phyloP scores from a whole-genome alignment of 2,797 vertebrate genomes.

The Peromyscus eremicus region DNA sequence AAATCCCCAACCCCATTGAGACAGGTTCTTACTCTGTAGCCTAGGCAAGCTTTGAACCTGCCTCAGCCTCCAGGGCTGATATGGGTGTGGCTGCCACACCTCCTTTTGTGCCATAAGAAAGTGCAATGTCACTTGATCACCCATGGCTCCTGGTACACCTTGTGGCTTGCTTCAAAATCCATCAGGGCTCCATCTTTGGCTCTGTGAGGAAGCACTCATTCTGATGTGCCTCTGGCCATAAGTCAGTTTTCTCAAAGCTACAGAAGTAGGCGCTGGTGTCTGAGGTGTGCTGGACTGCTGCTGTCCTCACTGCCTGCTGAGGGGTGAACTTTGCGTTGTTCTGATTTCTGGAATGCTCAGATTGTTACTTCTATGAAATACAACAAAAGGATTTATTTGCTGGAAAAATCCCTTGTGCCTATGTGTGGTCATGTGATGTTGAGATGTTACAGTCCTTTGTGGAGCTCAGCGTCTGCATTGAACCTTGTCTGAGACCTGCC shows the following conservation, averaged over 20 bases:
- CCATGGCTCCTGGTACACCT: not conserved
- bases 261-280: not conserved
- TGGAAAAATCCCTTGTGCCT: not conserved
- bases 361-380: not conserved
- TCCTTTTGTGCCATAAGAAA: not conserved
- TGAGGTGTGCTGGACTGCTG: not conserved
- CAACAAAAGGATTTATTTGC: not conserved
- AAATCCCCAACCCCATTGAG: no score
- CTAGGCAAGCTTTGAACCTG: not conserved
- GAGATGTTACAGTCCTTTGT: not conserved
- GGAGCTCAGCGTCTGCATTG: not conserved
- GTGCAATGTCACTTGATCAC: not conserved
- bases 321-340: not conserved
- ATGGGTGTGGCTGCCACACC: not conserved
- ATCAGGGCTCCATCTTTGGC: not conserved
- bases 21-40: not conserved
- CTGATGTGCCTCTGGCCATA: not conserved
- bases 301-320: not conserved
- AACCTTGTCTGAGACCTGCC: not conserved
- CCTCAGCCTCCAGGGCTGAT: not conserved
- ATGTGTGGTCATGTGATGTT: not conserved
- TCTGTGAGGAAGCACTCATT: not conserved
- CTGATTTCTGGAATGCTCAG: not conserved
- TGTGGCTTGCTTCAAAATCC: constrained; percentile 11
- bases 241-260: not conserved